A percentile compares a stretch with the other conserved stretches of the same genome.
These are phyloP conservation scores for Mythimna vitellina DNA, from an alignment of 2,888 invertebrate genomes.

Conservation along the genomic window DNA sequence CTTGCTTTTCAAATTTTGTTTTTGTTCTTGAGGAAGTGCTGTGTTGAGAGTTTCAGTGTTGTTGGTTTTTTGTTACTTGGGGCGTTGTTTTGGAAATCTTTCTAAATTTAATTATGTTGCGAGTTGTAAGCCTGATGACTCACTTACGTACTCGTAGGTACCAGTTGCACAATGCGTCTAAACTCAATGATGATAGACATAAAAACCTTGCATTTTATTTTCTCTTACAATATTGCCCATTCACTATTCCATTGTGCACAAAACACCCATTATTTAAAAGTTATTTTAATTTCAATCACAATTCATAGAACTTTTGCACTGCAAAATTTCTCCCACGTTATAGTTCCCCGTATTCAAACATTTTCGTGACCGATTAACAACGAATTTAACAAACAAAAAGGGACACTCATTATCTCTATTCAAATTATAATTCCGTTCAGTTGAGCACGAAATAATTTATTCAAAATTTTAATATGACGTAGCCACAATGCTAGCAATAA, in stretches of 20 bases:
- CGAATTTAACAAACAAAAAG: constrained; percentile 61
- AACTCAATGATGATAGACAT: background rate
- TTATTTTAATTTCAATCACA: constrained; percentile 36
- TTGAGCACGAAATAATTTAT: constrained; percentile 78
- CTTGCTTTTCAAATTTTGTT: constrained; percentile 37
- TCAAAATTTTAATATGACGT: constrained; percentile 80
- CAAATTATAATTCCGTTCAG: constrained; percentile 69
- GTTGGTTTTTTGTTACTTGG: constrained; percentile 23
- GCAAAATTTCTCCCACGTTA: constrained; percentile 22
- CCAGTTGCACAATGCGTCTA: background rate
- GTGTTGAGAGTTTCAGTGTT: constrained; percentile 16
- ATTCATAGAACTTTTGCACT: constrained; percentile 27
- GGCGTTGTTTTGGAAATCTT: background rate
- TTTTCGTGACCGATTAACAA: constrained; percentile 50
- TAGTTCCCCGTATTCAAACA: constrained; percentile 42
- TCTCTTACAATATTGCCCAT: background rate
- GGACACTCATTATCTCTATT: constrained; percentile 59
- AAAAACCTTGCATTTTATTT: background rate
- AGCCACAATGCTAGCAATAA: constrained; percentile 71
- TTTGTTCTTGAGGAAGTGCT: constrained; percentile 37
- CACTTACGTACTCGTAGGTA: background rate
- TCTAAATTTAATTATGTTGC: background rate
- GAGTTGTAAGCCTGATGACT: background rate
- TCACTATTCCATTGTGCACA: background rate
- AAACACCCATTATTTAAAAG: constrained; percentile 20